Conservation (phyloP, 2,113 vertebrate species). For the Apteryx owenii region DNA sequence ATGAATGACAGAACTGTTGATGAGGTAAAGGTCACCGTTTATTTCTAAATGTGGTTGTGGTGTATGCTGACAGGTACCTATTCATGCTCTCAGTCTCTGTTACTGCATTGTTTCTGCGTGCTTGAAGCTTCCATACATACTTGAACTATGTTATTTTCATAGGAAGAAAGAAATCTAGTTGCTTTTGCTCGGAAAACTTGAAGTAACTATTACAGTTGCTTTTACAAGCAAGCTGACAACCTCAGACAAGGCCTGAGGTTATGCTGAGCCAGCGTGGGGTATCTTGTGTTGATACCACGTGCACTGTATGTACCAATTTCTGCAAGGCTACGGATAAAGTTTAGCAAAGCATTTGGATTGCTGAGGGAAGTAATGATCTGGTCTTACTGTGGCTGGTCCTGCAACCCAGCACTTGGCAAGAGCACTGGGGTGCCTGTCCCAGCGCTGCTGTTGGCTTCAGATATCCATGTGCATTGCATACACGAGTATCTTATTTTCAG, state of each 20-base stretch:
- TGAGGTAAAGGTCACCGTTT: constrained; percentile 78
- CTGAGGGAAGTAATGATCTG: background rate
- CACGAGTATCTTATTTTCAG: background rate
- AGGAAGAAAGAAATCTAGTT: background rate
- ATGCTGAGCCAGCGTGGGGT: background rate
- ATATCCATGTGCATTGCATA: background rate
- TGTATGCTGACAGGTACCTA: background rate
- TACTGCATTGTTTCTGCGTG: background rate
- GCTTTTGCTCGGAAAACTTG: background rate
- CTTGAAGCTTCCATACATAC: background rate
- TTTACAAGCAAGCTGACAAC: background rate
- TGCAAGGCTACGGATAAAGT: background rate
- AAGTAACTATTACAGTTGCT: background rate
- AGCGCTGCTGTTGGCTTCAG: background rate
- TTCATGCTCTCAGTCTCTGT: background rate
- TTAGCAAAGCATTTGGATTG: background rate
- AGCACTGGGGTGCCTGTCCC: background rate
- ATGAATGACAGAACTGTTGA: constrained; percentile 87
- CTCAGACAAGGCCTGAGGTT: background rate
- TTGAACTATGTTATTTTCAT: background rate
- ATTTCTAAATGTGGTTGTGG: background rate
- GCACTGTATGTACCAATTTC: background rate
- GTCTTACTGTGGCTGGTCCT: background rate
- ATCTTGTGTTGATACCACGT: background rate
- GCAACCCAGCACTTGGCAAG: background rate